Percentiles rank a stretch among this genome's conserved stretches.
Evolutionary conservation across 2,113 vertebrate genomes (phyloP).

Genomic region (Thalassarche chlororhynchos): DNA sequence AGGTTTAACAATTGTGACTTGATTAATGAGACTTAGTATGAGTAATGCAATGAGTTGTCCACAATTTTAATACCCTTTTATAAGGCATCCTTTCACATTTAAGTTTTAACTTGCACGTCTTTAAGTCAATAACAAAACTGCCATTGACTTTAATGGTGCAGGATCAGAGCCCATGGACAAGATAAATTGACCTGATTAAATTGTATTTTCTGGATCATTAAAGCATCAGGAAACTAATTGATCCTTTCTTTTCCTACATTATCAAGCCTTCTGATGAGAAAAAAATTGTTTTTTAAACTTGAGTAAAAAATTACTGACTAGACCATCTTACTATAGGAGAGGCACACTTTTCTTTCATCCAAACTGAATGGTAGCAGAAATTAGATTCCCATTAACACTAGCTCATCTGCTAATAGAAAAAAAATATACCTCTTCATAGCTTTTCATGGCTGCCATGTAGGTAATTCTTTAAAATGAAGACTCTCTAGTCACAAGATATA

Average conservation of each 20-base stretch:
- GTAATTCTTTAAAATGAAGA: neutral
- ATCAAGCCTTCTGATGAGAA: neutral
- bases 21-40: neutral
- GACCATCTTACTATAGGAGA: neutral
- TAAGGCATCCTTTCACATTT: neutral
- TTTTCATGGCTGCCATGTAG: neutral
- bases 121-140: neutral
- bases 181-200: neutral
- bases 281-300: neutral
- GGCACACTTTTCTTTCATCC: neutral
- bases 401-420: neutral
- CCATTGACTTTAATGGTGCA: neutral
- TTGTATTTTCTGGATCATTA: constrained; percentile 28
- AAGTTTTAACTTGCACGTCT: neutral
- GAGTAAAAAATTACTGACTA: neutral
- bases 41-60: neutral
- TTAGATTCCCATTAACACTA: neutral
- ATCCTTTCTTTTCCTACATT: neutral
- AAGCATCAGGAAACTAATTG: neutral
- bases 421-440: neutral
- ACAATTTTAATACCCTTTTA: neutral
- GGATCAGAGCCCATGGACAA: neutral
- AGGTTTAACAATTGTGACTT: neutral
- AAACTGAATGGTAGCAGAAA: constrained; percentile 3
- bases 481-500: neutral